Percentiles rank a stretch among this genome's conserved stretches.
Evolutionary conservation across 1,140 invertebrate species (phyloP).

Genomic region (Mylabris phalerata): DNA sequence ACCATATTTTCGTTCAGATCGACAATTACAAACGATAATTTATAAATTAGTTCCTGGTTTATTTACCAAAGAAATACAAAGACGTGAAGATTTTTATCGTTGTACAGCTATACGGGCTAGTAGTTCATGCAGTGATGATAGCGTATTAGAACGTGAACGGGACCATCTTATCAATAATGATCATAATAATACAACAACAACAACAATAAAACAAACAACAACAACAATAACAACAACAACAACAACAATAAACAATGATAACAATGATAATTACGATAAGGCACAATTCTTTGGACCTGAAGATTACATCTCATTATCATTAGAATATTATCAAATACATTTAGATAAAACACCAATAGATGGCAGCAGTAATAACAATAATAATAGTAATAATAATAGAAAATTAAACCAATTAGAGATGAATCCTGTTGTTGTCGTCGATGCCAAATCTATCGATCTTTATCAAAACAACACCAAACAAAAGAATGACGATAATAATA

Average conservation of each 20-base stretch:
- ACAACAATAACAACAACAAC: too few relatives aligned
- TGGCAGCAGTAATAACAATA: background rate
- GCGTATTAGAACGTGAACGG: constrained; percentile 34
- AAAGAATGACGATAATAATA: background rate
- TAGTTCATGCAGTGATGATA: constrained; percentile 39
- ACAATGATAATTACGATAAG: constrained; percentile 11
- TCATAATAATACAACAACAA: too few relatives aligned
- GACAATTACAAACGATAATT: constrained; percentile 87
- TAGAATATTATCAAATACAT: constrained; percentile 54
- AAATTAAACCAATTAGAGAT: background rate
- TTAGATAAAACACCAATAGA: constrained; percentile 26
- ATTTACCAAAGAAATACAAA: constrained; percentile 83
- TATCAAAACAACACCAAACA: background rate
- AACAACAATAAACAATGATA: too few relatives aligned
- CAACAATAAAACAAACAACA: too few relatives aligned
- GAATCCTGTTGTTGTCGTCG: background rate
- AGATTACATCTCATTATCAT: constrained; percentile 81
- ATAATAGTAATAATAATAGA: background rate
- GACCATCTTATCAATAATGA: constrained; percentile 26
- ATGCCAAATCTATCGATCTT: background rate
- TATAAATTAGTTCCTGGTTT: constrained; percentile 92
- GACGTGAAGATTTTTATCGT: constrained; percentile 59
- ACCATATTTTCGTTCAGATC: constrained; percentile 52
- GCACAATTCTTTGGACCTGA: constrained; percentile 57
- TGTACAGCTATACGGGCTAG: constrained; percentile 33